phyloP scores from a whole-genome alignment of 2,113 vertebrate genomes.

The Psilopogon haemacephalus region DNA sequence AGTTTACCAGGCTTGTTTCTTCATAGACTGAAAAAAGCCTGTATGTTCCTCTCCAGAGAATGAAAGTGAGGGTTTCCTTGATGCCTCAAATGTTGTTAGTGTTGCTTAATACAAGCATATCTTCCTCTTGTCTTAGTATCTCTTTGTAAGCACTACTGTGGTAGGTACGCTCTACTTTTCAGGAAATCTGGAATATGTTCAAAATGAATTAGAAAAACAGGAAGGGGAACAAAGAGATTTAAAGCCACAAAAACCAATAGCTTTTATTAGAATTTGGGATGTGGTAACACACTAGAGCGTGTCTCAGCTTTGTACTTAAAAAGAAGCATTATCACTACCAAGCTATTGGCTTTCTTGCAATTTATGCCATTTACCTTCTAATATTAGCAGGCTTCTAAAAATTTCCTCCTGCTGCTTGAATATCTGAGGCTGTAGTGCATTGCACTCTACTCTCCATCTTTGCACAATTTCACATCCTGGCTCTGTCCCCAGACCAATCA shows the following conservation, averaged over 20 bases:
- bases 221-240: conserved; percentile 23
- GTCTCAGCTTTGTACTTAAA: neutral
- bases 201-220: neutral
- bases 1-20: neutral
- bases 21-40: neutral
- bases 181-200: neutral
- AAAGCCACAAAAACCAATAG: conserved; percentile 28
- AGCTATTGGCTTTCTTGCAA: conserved; percentile 5
- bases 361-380: conserved; percentile 29
- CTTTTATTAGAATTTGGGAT: conserved; percentile 23
- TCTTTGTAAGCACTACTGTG: neutral
- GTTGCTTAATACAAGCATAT: neutral
- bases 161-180: neutral
- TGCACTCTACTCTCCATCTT: neutral
- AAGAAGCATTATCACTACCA: neutral
- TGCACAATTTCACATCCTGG: conserved; percentile 9
- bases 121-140: neutral
- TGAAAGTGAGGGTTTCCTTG: neutral
- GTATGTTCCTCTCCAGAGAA: neutral
- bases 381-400: conserved; percentile 28
- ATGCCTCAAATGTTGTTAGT: neutral
- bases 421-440: neutral
- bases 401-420: conserved; percentile 2
- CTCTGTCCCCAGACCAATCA: conserved; percentile 10
- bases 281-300: neutral